A percentile compares a stretch with the other conserved stretches of the same genome.
phyloP scores from a whole-genome alignment of 2,888 invertebrate species.

The Polydrusus pterygomalis region DNA sequence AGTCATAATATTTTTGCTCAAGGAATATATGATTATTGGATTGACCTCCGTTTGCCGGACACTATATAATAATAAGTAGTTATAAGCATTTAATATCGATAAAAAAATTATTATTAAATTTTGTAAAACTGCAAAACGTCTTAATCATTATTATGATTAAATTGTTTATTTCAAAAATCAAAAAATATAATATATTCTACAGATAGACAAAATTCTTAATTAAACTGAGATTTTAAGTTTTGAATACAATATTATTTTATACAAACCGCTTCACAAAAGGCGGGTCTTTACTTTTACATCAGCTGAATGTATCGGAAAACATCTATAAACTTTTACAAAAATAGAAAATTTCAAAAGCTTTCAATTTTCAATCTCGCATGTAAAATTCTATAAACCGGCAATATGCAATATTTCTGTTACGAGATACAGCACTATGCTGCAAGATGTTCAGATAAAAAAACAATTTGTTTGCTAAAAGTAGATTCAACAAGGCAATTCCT shows the following conservation, averaged over 20 bases:
- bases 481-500: too few relatives aligned
- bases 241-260: not conserved
- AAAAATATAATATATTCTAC: too few relatives aligned
- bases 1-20: too few relatives aligned
- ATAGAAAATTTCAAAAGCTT: not conserved
- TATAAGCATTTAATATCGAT: too few relatives aligned
- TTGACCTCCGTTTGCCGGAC: too few relatives aligned
- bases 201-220: too few relatives aligned
- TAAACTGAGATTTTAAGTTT: not conserved
- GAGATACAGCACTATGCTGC: not conserved
- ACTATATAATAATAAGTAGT: too few relatives aligned
- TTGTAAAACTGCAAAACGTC: too few relatives aligned
- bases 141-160: too few relatives aligned
- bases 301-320: not conserved
- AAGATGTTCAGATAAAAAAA: not conserved
- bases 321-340: constrained; percentile 3
- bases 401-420: not conserved
- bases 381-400: constrained; percentile 3
- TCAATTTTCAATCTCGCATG: constrained; percentile 5
- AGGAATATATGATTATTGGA: too few relatives aligned
- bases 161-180: too few relatives aligned
- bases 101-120: too few relatives aligned
- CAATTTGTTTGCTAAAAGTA: not conserved
- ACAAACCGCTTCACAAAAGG: not conserved
- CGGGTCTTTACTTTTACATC: constrained; percentile 5